These are phyloP conservation scores for Nymphicus hollandicus DNA, from an alignment of 2,113 vertebrate genomes.

Conservation along the genomic window DNA sequence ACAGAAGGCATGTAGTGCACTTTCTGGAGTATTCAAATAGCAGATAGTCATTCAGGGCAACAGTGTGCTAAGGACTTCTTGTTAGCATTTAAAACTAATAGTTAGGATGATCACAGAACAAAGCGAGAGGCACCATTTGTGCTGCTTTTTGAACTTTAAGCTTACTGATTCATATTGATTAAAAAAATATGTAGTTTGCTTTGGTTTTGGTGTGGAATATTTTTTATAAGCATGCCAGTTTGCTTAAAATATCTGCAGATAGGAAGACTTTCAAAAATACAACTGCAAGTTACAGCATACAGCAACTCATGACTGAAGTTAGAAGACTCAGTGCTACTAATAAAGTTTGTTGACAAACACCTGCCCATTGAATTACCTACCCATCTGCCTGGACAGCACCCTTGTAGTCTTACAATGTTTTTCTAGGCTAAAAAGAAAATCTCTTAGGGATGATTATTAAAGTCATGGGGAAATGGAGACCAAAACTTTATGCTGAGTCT, in stretches of 20 bases:
- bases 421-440: background rate
- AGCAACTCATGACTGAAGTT: no score
- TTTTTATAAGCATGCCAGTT: background rate
- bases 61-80: background rate
- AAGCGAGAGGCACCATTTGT: background rate
- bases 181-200: background rate
- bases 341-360: no score
- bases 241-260: background rate
- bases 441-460: background rate
- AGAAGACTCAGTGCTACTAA: no score
- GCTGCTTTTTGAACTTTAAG: background rate
- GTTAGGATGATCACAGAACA: background rate
- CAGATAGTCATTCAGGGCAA: background rate
- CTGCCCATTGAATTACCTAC: background rate
- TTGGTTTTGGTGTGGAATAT: background rate
- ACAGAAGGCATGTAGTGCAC: background rate
- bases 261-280: background rate
- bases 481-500: background rate
- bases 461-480: background rate
- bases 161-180: background rate
- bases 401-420: background rate
- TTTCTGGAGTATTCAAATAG: background rate
- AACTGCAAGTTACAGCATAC: no score
- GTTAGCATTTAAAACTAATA: background rate
- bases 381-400: background rate